Evolutionary conservation across 2,888 invertebrate species (phyloP).

Genomic region (Pandemis cinnamomeana): DNA sequence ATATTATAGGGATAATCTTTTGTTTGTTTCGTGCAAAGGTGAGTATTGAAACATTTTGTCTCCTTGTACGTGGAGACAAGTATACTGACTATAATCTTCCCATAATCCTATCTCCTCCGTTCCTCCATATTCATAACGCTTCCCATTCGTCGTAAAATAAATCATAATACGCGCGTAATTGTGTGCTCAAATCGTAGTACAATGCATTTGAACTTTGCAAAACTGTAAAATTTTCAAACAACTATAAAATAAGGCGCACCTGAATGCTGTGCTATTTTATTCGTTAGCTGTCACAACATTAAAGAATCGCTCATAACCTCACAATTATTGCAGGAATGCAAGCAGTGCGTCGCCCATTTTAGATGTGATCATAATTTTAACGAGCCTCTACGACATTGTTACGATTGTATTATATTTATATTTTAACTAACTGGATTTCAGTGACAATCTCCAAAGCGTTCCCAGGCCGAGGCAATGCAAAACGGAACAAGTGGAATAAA

Average conservation of each 20-base stretch:
- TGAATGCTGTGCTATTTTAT: slow-evolving; percentile 17
- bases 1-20: neutral
- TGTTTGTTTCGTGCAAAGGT: neutral
- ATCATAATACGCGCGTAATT: neutral
- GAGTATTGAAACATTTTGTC: neutral
- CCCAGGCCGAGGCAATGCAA: slow-evolving; percentile 41
- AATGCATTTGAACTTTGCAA: neutral
- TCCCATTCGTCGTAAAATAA: neutral
- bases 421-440: slow-evolving; percentile 24
- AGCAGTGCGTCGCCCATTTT: slow-evolving; percentile 30
- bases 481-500: slow-evolving; percentile 57
- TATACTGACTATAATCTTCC: neutral
- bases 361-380: slow-evolving; percentile 39
- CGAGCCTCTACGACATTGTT: slow-evolving; percentile 29
- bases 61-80: neutral
- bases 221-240: neutral
- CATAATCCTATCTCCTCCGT: neutral
- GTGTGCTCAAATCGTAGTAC: neutral
- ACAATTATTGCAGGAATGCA: slow-evolving; percentile 33
- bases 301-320: slow-evolving; percentile 34
- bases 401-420: slow-evolving; percentile 9
- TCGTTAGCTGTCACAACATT: slow-evolving; percentile 23
- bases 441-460: slow-evolving; percentile 37
- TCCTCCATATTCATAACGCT: neutral
- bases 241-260: slow-evolving; percentile 2